phyloP scores from a whole-genome alignment of 2,797 vertebrate genomes.

The Chelonia mydas region DNA sequence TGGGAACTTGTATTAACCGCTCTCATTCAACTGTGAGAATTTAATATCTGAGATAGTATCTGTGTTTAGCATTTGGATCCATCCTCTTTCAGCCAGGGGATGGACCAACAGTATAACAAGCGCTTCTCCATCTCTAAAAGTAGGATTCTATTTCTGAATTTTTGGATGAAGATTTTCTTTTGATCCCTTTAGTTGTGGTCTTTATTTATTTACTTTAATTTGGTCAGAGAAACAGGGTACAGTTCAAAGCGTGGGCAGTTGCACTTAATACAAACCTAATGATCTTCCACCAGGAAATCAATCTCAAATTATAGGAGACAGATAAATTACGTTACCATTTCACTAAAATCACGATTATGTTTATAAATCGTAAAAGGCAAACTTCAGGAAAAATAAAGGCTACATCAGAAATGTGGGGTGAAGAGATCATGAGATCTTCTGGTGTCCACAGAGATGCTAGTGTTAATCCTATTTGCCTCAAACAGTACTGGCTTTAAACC shows the following conservation, averaged over 20 bases:
- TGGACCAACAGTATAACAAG: not conserved
- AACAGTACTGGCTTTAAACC: not conserved
- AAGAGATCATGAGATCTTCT: not conserved
- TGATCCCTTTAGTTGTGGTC: not conserved
- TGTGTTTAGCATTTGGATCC: not conserved
- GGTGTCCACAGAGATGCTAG: not conserved
- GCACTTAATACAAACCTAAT: not conserved
- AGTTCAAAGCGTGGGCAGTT: not conserved
- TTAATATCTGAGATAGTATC: not conserved
- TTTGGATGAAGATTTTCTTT: not conserved
- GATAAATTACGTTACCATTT: not conserved
- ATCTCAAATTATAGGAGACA: not conserved
- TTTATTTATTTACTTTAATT: not conserved
- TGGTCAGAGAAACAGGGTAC: not conserved
- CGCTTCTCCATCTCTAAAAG: not conserved
- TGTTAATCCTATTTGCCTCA: not conserved
- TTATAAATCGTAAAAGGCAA: not conserved
- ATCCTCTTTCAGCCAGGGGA: not conserved
- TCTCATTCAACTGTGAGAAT: not conserved
- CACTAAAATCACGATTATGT: not conserved
- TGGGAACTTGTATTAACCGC: not conserved
- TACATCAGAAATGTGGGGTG: not conserved
- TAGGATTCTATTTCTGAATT: not conserved
- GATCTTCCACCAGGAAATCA: not conserved
- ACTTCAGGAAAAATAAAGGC: rapidly evolving